Base-by-base conservation (phyloP, 2,888 invertebrate genomes). In the Caenorhabditis plicata region DNA sequence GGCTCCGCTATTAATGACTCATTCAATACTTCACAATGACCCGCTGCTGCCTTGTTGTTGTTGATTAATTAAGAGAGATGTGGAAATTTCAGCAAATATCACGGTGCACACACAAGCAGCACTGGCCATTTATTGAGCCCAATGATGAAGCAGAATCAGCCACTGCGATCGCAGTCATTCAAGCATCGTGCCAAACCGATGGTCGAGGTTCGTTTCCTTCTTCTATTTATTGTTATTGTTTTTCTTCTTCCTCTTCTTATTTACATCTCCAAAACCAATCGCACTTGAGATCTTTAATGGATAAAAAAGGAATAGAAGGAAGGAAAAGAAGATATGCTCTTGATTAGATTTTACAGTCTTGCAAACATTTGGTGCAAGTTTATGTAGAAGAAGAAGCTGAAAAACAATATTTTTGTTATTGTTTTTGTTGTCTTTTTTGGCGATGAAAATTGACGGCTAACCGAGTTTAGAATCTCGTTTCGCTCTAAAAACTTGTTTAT, bases 111-210 rank as follows among this genome's bases (percentile, higher is more conserved):
- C 25, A 55, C 49, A 49, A 32, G 45, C n/a, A n/a, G n/a, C n/a
- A n/a, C n/a, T n/a, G n/a, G n/a, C n/a, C n/a, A n/a, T n/a, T n/a
- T n/a, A n/a, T n/a, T n/a, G n/a, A n/a, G n/a, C n/a, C n/a, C n/a
- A n/a, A n/a, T n/a, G 15, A 42, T 42, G 42, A 4, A 22, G 4
- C 29, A 42, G 27, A 49, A 55, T 27, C 65, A 66, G 23, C 67
- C 72, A 13, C 54, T 73, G 19, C 55, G 77, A 32, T 74, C 73
- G 32, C 77, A 77, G 53, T 73, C 73, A 25, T 77, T 77, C 55
- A 77, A 77, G 47, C 77, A 77, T 52, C 71, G 77, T 4, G 52
- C 73, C 13, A 57, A 68, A 46, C 76, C 75, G 1, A 52, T 54
- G 22, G 58, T 74, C 8, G 76, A 76, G 58, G 69, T 66, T 8